phyloP scores from a whole-genome alignment of 2,797 vertebrate genomes.

The Notolabrus celidotus region DNA sequence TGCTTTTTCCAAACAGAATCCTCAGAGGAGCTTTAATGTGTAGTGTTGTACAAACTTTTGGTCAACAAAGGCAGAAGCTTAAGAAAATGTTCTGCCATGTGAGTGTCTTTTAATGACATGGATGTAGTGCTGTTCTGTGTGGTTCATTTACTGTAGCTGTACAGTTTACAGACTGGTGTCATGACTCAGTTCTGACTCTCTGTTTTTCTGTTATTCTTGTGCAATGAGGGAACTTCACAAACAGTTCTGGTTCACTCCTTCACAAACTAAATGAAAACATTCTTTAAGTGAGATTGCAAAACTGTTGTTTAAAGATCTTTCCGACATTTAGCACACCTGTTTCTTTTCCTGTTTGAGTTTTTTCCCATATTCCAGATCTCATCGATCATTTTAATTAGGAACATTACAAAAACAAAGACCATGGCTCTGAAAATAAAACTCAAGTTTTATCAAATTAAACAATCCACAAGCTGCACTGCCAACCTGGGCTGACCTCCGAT shows the following conservation, averaged over 20 bases:
- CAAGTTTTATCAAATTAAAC: neutral
- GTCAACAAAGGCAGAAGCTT: too few relatives aligned
- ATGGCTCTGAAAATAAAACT: neutral
- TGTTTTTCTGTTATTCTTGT: neutral
- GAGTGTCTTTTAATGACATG: too few relatives aligned
- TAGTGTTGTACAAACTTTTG: too few relatives aligned
- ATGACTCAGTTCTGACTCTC: neutral
- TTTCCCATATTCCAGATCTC: neutral
- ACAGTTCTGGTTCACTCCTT: neutral
- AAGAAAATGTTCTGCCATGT: too few relatives aligned
- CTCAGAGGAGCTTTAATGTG: too few relatives aligned
- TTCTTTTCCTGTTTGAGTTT: neutral
- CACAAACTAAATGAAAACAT: neutral
- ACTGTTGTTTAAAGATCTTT: neutral
- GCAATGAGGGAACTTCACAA: too few relatives aligned
- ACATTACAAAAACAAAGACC: neutral
- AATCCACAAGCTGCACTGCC: neutral
- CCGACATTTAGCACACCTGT: neutral
- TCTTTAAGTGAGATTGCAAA: neutral
- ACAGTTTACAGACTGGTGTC: neutral
- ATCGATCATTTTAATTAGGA: neutral
- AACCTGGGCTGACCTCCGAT: conserved; percentile 11
- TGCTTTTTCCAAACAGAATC: too few relatives aligned
- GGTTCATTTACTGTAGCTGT: too few relatives aligned
- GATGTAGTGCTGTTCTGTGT: neutral